Percentiles rank a stretch among this genome's conserved stretches.
Conservation (phyloP, 2,113 vertebrate genomes). For the Xenopus laevis region DNA sequence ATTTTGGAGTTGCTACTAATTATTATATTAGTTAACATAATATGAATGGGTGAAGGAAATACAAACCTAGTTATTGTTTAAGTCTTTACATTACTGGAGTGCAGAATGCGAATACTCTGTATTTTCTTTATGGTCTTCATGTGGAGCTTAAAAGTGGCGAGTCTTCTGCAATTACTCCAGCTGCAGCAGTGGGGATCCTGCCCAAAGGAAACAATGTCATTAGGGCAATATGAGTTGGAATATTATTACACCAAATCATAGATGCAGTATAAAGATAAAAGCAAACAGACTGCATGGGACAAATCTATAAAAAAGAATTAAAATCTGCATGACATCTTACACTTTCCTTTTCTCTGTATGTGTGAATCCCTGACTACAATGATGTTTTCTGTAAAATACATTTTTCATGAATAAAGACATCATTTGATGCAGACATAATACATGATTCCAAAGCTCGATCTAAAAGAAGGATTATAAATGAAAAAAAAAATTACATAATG, state of each 20-base stretch:
- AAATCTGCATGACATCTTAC: slow-evolving; percentile 72
- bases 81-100: too few relatives aligned
- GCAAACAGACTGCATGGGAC: slow-evolving; percentile 20
- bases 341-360: slow-evolving; percentile 70
- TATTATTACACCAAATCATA: background rate
- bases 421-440: slow-evolving; percentile 67
- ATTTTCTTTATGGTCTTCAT: too few relatives aligned
- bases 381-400: slow-evolving; percentile 76
- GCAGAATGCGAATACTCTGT: too few relatives aligned
- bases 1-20: too few relatives aligned
- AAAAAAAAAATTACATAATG: background rate
- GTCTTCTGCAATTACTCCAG: background rate
- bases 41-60: too few relatives aligned
- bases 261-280: background rate
- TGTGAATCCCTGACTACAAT: slow-evolving; percentile 67
- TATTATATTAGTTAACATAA: too few relatives aligned
- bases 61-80: too few relatives aligned
- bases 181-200: background rate
- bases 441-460: background rate
- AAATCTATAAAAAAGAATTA: slow-evolving; percentile 50
- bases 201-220: background rate
- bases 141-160: too few relatives aligned
- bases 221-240: background rate
- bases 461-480: background rate
- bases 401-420: slow-evolving; percentile 79